phyloP scores from a whole-genome alignment of 1,140 invertebrate species.

The Thalassaphorura encarpata region DNA sequence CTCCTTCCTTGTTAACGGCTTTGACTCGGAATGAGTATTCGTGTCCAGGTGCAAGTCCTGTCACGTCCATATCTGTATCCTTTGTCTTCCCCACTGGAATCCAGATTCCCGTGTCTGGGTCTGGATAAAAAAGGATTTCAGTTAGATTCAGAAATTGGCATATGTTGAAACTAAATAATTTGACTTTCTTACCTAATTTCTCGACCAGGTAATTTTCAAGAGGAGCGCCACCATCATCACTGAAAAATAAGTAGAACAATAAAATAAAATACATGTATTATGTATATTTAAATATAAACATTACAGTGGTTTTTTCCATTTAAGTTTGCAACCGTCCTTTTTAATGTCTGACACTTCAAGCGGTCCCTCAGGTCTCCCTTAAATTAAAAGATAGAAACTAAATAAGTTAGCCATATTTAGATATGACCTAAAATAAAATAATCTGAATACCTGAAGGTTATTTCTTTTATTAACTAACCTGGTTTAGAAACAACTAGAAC shows the following conservation, averaged over 20 bases:
- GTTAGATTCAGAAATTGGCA: too few relatives aligned
- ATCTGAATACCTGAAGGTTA: neutral
- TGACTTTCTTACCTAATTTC: too few relatives aligned
- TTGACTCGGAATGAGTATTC: constrained; percentile 98
- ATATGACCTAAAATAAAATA: neutral
- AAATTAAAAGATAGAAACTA: too few relatives aligned
- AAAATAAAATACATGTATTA: neutral
- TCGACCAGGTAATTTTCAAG: constrained; percentile 91
- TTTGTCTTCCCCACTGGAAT: constrained; percentile 70
- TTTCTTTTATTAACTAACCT: too few relatives aligned
- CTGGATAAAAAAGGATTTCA: too few relatives aligned
- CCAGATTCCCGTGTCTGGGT: constrained; percentile 82
- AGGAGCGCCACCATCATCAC: constrained; percentile 90
- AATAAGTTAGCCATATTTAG: constrained; percentile 7
- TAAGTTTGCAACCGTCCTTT: constrained; percentile 88
- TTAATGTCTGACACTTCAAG: constrained; percentile 88
- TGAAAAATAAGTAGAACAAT: too few relatives aligned
- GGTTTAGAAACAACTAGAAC: constrained; percentile 76
- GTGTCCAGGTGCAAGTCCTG: constrained; percentile 78
- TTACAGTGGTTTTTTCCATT: constrained; percentile 96
- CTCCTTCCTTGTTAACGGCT: constrained; percentile 87
- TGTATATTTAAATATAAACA: constrained; percentile 45
- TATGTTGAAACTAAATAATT: too few relatives aligned
- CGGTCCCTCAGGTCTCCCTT: constrained; percentile 87
- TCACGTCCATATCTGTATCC: constrained; percentile 76